Percentiles rank a stretch among this genome's conserved stretches.
Conservation (phyloP, 2,888 invertebrate genomes). For the Drosophila koepferae region DNA sequence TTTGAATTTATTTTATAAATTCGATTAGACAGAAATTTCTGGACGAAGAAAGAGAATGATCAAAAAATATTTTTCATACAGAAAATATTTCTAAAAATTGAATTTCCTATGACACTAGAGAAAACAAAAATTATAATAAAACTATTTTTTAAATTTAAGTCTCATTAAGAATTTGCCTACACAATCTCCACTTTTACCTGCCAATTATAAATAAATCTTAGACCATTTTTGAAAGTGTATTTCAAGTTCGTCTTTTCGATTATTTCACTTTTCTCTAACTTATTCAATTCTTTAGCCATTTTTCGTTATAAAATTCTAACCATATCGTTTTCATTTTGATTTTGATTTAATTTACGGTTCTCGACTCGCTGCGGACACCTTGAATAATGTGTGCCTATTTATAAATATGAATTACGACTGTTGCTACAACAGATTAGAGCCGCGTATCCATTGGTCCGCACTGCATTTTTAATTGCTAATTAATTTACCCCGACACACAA, state of each 20-base stretch:
- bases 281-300: slow-evolving; percentile 49
- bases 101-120: too few species aligned
- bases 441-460: slow-evolving; percentile 36
- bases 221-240: slow-evolving; percentile 5
- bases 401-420: slow-evolving; percentile 76
- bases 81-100: too few species aligned
- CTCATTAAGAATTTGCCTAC: too few species aligned
- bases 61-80: background rate
- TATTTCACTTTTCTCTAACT: slow-evolving; percentile 11
- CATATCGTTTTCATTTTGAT: slow-evolving; percentile 75
- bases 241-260: background rate
- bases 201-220: background rate
- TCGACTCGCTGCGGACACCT: slow-evolving; percentile 67
- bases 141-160: too few species aligned
- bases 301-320: slow-evolving; percentile 73
- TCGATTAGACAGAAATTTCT: background rate
- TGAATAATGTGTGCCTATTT: slow-evolving; percentile 79
- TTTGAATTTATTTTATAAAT: too few species aligned
- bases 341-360: slow-evolving; percentile 79
- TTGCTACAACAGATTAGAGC: slow-evolving; percentile 63
- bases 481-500: slow-evolving; percentile 55
- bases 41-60: background rate
- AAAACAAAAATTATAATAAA: too few species aligned
- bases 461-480: slow-evolving; percentile 80
- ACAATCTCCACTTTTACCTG: background rate